phyloP scores from a whole-genome alignment of 2,888 invertebrate species.

The Pachliopta kotzebuea region DNA sequence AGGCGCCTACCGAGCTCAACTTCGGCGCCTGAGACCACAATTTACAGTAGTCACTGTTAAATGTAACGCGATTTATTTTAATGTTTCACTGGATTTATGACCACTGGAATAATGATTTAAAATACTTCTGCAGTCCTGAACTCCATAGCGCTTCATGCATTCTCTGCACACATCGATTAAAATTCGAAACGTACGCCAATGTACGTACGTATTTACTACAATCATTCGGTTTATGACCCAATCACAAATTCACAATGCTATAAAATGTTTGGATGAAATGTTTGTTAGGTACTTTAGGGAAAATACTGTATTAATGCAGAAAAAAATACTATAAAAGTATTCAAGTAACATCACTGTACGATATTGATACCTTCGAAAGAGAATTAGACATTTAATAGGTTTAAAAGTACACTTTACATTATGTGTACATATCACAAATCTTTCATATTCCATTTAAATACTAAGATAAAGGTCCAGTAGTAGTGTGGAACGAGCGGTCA shows the following conservation, averaged over 20 bases:
- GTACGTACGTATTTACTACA: constrained; percentile 39
- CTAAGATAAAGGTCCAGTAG: constrained; percentile 23
- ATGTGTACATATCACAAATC: too few species aligned
- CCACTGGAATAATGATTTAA: constrained; percentile 43
- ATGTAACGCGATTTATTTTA: constrained; percentile 46
- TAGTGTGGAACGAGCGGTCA: constrained; percentile 11
- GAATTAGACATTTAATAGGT: too few species aligned
- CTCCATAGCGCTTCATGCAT: constrained; percentile 42
- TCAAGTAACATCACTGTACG: too few species aligned
- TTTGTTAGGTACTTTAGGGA: constrained; percentile 15
- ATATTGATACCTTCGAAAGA: too few species aligned
- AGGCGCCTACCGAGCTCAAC: constrained; percentile 23
- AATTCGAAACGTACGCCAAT: constrained; percentile 44
- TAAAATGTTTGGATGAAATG: constrained; percentile 25
- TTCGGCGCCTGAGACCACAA: constrained; percentile 17
- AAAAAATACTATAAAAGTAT: too few species aligned
- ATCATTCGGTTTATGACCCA: constrained; percentile 43
- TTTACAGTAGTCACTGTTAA: constrained; percentile 26
- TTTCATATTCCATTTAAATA: background rate
- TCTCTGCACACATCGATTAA: constrained; percentile 49
- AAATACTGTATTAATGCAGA: constrained; percentile 1
- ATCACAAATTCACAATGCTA: constrained; percentile 34
- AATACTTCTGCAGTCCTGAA: constrained; percentile 42
- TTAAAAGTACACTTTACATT: too few species aligned
- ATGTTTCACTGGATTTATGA: constrained; percentile 42